Evolutionary conservation across 2,888 invertebrate genomes (phyloP).

Genomic region (Habrosyne pyritoides): DNA sequence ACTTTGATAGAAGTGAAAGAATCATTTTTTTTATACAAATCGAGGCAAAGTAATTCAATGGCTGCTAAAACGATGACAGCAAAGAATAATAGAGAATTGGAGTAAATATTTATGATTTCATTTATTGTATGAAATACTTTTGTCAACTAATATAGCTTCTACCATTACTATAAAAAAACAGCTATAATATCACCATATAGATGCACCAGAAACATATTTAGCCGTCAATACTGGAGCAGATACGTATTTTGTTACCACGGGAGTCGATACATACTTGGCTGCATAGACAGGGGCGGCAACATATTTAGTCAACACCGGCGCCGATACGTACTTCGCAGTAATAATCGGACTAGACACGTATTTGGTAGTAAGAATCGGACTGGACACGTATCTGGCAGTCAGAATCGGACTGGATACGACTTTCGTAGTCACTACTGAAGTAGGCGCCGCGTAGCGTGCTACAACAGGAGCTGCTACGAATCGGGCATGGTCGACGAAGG

Average conservation of each 20-base stretch:
- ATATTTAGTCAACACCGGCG: background rate
- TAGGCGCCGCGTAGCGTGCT: background rate
- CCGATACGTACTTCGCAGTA: background rate
- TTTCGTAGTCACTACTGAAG: background rate
- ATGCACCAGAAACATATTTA: background rate
- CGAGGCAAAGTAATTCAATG: too few relatives aligned
- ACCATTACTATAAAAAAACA: background rate
- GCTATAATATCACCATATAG: background rate
- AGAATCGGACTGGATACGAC: background rate
- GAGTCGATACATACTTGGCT: conserved; percentile 8
- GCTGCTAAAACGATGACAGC: too few relatives aligned
- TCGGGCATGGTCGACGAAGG: background rate
- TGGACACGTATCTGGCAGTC: conserved; percentile 1
- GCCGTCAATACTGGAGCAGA: background rate
- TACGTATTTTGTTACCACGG: background rate
- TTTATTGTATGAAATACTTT: too few relatives aligned
- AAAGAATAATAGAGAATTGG: too few relatives aligned
- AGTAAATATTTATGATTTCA: too few relatives aligned
- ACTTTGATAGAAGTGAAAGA: too few relatives aligned
- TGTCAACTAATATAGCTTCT: background rate
- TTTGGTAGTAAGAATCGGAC: conserved; percentile 9
- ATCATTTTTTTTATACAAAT: too few relatives aligned
- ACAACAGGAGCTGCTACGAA: conserved; percentile 1
- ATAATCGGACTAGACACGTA: conserved; percentile 4
- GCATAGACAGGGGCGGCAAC: too few relatives aligned